Conservation (phyloP, 1,140 invertebrate species). For the Laupala kohalensis region DNA sequence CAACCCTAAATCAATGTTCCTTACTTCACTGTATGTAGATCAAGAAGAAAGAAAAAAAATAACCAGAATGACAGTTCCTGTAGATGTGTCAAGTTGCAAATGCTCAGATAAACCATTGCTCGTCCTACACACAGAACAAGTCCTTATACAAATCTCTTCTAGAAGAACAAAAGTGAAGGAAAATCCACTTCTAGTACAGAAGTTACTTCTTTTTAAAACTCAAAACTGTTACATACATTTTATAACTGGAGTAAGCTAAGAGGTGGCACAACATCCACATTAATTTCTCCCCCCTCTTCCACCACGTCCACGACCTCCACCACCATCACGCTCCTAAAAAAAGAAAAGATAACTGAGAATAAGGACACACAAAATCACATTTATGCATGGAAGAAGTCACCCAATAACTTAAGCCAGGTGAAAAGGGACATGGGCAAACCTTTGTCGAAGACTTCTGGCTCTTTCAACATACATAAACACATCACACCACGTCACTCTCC, state of each 20-base stretch:
- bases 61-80: not conserved
- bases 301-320: constrained; percentile 21
- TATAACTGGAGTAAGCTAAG: constrained; percentile 11
- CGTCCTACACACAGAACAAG: constrained; percentile 1
- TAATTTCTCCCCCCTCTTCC: constrained; percentile 13
- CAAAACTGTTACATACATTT: constrained; percentile 4
- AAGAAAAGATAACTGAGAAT: constrained; percentile 12
- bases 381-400: not conserved
- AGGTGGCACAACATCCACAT: not conserved
- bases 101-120: constrained; percentile 1
- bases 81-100: constrained; percentile 6
- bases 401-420: not conserved
- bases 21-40: not conserved
- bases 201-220: constrained; percentile 5
- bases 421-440: not conserved
- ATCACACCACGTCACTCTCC: not conserved
- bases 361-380: not conserved
- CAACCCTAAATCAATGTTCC: not conserved
- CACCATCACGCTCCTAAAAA: constrained; percentile 29
- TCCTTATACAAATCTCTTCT: constrained; percentile 3
- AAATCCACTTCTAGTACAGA: constrained; percentile 13
- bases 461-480: not conserved
- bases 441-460: not conserved
- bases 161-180: constrained; percentile 7
- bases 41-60: not conserved